Percentiles rank a stretch among this genome's conserved stretches.
Conservation (phyloP, 2,113 vertebrate species). For the Lepus europaeus region DNA sequence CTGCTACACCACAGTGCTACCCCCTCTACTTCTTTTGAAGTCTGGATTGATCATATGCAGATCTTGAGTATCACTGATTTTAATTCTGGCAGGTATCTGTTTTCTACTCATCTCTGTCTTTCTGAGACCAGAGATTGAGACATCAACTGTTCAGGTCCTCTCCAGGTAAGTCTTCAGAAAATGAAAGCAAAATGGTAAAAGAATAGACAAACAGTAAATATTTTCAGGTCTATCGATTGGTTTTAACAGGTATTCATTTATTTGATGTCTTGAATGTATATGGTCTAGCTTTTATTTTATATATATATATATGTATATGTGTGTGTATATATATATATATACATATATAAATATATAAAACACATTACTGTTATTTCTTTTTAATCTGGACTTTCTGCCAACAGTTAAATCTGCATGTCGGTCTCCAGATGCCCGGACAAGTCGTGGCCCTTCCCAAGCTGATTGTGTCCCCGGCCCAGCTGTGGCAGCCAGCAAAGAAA, state of each 20-base stretch:
- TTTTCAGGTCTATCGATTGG: neutral
- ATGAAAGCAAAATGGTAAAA: slow-evolving; percentile 52
- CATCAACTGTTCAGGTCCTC: neutral
- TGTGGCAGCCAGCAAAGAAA: slow-evolving; percentile 95
- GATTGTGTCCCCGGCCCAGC: slow-evolving; percentile 92
- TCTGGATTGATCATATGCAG: neutral
- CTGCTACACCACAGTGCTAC: too few species aligned
- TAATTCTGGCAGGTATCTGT: neutral
- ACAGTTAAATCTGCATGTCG: slow-evolving; percentile 90
- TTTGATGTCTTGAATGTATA: neutral
- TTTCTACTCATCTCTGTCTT: neutral
- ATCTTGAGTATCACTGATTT: neutral
- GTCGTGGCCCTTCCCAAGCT: slow-evolving; percentile 90
- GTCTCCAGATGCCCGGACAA: slow-evolving; percentile 92
- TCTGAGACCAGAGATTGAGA: slow-evolving; percentile 9
- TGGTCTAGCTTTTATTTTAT: neutral
- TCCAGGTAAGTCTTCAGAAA: neutral
- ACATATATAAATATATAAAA: too few species aligned
- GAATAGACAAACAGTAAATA: neutral
- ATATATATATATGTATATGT: too few species aligned
- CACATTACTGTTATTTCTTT: slow-evolving; percentile 32
- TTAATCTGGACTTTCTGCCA: slow-evolving; percentile 73
- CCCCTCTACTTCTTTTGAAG: neutral
- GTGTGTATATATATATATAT: too few species aligned
- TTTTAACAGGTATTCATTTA: neutral